Evolutionary conservation across 2,113 vertebrate genomes (phyloP).

Genomic region (Dicerorhinus sumatrensis): DNA sequence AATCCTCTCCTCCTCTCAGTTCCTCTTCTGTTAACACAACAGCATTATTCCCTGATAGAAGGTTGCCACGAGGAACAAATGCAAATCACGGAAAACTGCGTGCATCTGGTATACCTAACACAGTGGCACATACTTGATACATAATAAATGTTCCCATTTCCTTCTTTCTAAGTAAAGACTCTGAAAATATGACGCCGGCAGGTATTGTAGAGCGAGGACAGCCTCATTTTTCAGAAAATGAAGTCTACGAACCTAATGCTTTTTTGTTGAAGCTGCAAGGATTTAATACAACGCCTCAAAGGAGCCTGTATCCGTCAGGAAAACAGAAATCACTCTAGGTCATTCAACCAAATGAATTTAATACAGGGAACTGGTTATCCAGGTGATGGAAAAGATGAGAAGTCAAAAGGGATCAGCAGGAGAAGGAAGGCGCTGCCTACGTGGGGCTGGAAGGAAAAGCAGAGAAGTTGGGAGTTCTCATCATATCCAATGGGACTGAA

Average conservation of each 20-base stretch:
- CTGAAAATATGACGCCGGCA: not conserved
- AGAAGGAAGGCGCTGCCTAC: not conserved
- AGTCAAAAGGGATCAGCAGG: not conserved
- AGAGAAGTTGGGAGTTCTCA: not conserved
- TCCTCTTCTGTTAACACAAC: not conserved
- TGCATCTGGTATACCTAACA: not conserved
- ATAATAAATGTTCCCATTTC: not conserved
- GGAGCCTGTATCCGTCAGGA: not conserved
- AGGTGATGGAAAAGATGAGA: not conserved
- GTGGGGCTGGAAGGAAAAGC: not conserved
- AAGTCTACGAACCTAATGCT: not conserved
- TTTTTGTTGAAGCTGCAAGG: not conserved
- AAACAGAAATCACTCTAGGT: not conserved
- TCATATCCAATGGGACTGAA: not conserved
- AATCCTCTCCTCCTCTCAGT: not conserved
- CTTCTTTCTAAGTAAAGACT: not conserved
- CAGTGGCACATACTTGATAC: rapidly evolving
- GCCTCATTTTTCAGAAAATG: not conserved
- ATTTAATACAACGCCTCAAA: not conserved
- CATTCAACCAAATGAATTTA: not conserved
- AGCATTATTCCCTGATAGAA: not conserved
- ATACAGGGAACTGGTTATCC: not conserved
- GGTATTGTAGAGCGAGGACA: not conserved
- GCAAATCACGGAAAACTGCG: not conserved
- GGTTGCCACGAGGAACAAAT: not conserved